phyloP scores from a whole-genome alignment of 1,140 invertebrate genomes.

The Sogatella furcifera region DNA sequence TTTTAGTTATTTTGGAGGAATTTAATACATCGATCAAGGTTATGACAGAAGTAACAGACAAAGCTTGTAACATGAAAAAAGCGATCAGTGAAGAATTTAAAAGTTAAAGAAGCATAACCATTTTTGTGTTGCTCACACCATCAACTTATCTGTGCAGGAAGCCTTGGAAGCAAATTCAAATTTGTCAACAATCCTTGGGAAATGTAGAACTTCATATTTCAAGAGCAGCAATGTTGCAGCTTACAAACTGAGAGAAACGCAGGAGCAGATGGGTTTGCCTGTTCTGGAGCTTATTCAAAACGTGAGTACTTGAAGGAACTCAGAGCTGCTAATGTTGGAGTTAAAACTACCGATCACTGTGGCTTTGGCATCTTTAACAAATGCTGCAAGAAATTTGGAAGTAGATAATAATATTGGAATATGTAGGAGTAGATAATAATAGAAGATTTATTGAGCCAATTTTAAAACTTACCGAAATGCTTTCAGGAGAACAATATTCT shows the following conservation, averaged over 20 bases:
- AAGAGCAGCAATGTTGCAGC: slow-evolving; percentile 2
- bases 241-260: slow-evolving; percentile 5
- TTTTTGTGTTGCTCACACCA: neutral
- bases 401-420: too few relatives aligned
- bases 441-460: neutral
- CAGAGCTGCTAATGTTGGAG: neutral
- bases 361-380: slow-evolving; percentile 3
- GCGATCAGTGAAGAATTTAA: neutral
- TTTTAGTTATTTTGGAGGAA: neutral
- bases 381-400: neutral
- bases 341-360: neutral
- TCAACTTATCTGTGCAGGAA: neutral
- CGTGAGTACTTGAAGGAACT: slow-evolving; percentile 1
- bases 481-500: slow-evolving; percentile 1
- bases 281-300: neutral
- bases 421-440: neutral
- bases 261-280: neutral
- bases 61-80: slow-evolving; percentile 1
- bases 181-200: neutral
- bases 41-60: neutral
- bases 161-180: neutral
- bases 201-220: neutral
- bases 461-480: neutral
- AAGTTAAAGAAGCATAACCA: neutral
- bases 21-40: neutral